Evolutionary conservation across 2,113 vertebrate species (phyloP), one percentile per base, ranked within the genome.

Genomic region (Hippocampus abdominalis): DNA sequence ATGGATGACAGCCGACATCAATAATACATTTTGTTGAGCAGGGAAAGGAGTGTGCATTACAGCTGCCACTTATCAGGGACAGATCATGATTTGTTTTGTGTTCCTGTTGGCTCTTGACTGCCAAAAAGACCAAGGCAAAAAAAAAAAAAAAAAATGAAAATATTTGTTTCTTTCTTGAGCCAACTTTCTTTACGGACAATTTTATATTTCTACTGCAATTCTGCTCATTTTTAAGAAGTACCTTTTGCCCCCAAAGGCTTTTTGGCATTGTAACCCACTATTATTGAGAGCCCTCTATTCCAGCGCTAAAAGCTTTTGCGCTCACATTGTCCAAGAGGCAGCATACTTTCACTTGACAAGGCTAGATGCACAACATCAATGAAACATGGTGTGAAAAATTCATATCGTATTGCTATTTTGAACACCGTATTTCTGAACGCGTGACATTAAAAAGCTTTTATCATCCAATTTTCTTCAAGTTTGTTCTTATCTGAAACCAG

Each of bases 361-460:
- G 39, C 65, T 3, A 1, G 3, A 72, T 56, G 56, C 21, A 63
- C 40, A 67, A 54, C 44, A 69, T 67, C 21, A 44, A 51, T 69
- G 60, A 70, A 70, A 68, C 12, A 75, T 18, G 53, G 20, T n/a
- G 67, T 81, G 74, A 81, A 86, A 88, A 77, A 72, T 79, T 39
- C n/a, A 68, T 77, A 64, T 81, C 70, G 78, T 84, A 77, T 78
- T 73, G 21, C 70, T 39, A 5, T 40, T 65, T 64, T 12, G n/a
- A 72, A 70, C 69, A 1, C 5, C 42, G 1, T 48, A 42, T 36
- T 79, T 79, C 75, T 64, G 12, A 66, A 66, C 64, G 4, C 44
- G n/a, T 39, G 67, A 89, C 89, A 89, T 77, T 82, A 84, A 89
- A 93, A 91, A 84, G 85, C 88, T 89, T 91, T 92, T 89, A 90